These are phyloP conservation scores for Margaritifera margaritifera DNA, from an alignment of 2,888 invertebrate species.

Conservation along the genomic window DNA sequence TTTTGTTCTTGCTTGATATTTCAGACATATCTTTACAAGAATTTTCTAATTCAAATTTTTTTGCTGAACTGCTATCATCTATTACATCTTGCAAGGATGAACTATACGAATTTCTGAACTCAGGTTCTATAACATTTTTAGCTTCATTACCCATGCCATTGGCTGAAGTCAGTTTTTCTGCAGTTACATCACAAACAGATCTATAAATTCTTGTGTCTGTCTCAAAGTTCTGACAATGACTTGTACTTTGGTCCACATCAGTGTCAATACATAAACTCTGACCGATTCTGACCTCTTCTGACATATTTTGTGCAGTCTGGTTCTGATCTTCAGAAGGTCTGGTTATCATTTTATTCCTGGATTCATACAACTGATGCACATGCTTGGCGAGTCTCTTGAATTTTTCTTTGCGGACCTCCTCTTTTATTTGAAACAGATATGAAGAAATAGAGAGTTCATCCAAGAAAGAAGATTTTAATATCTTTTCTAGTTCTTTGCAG, in stretches of 20 bases:
- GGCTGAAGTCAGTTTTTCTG: no score
- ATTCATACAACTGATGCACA: constrained; percentile 31
- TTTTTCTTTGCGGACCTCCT: constrained; percentile 54
- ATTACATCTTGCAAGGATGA: no score
- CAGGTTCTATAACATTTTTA: no score
- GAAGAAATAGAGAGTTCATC: constrained; percentile 54
- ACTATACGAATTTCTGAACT: no score
- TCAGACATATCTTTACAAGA: no score
- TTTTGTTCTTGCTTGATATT: no score
- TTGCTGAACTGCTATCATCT: no score
- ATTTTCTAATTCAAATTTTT: no score
- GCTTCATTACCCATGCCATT: no score
- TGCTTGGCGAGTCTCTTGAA: constrained; percentile 54
- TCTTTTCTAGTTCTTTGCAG: constrained; percentile 63
- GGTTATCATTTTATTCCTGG: constrained; percentile 8
- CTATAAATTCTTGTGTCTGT: no score
- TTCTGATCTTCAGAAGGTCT: neutral
- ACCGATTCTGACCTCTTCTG: neutral
- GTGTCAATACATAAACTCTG: constrained; percentile 1
- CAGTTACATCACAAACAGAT: no score
- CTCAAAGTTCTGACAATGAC: constrained; percentile 1
- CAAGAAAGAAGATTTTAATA: constrained; percentile 61
- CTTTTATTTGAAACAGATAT: constrained; percentile 53
- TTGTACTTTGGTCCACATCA: neutral
- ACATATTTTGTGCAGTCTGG: neutral